Evolutionary conservation across 2,113 vertebrate species (phyloP), one percentile per base, ranked within the genome.

Genomic region (Oreotrochilus melanogaster): DNA sequence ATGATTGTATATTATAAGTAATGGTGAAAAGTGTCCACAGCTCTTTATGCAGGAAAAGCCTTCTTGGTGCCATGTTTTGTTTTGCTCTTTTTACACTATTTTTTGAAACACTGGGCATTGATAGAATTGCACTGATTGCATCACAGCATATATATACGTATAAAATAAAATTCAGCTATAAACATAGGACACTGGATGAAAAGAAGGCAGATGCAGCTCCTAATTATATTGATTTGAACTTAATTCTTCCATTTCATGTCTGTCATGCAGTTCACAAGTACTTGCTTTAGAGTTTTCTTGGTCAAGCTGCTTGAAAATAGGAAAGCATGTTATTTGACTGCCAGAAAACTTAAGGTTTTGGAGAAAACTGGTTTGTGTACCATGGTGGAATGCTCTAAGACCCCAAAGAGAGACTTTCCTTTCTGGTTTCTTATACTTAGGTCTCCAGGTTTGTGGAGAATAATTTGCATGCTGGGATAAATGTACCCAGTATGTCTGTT

Each of bases 51-150:
- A 87, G 67, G 58, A 92, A 89, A 91, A 95, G 95, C 92, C 92
- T 78, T 97, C 96, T 98, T 98, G 98, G 98, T 98, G 98, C 98
- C 98, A 98, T 97, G 98, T 98, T 98, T 97, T 97, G 96, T 97
- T 97, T 98, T 96, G 57, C 86, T 81, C 24, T 88, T 88, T 88
- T 58, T 74, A 47, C 10, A 6, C 23, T 64, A 6, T 72, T 78
- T 65, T 42, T 78, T 69, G 2, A 74, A 86, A 80, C 70, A 51
- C 76, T 92, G 71, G 67, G 25, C 62, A 27, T 93, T 87, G 67
- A 64, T 57, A 39, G 37, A 50, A 15, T 83, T 65, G 25, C 3
- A 33, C 10, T 62, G 67, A 47, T 76, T 65, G 18, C 25, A 54
- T 54, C 78, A 89, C 66, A 92, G 33, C 65, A 58, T 80, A 56